phyloP scores from a whole-genome alignment of 92 coral and sea anemone species.

The Diadumene lineata region DNA sequence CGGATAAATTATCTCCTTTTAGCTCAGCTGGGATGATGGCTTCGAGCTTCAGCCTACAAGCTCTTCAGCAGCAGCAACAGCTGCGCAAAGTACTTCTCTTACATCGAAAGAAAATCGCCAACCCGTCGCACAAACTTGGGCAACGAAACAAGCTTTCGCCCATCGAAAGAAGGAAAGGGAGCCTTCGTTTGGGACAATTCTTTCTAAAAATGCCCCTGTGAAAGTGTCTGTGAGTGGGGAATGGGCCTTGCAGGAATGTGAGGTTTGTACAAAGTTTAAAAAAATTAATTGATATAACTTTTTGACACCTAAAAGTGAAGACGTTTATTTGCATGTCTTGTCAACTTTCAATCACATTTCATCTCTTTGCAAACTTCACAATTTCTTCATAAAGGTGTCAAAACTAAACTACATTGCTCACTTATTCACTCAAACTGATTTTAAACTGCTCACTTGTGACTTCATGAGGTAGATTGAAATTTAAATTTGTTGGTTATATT shows the following conservation, averaged over 20 bases:
- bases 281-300: background rate
- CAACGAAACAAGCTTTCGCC: conserved; percentile 69
- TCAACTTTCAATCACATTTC: background rate
- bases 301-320: conserved; percentile 2
- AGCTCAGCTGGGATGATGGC: conserved; percentile 83
- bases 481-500: background rate
- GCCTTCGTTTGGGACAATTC: conserved; percentile 58
- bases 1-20: conserved; percentile 26
- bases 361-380: background rate
- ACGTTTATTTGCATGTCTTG: background rate
- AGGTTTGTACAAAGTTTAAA: conserved; percentile 43
- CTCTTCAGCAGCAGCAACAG: conserved; percentile 63
- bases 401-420: conserved; percentile 10
- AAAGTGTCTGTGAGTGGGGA: conserved; percentile 89
- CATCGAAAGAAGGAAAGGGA: conserved; percentile 45
- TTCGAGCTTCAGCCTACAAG: conserved; percentile 71
- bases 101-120: conserved; percentile 55
- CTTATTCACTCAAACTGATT: conserved; percentile 6
- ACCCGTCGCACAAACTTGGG: conserved; percentile 61
- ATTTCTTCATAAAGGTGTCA: background rate
- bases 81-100: conserved; percentile 72
- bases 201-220: conserved; percentile 75
- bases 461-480: too few relatives aligned
- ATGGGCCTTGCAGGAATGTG: conserved; percentile 88
- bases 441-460: too few relatives aligned